phyloP scores from a whole-genome alignment of 2,888 invertebrate genomes.

The Microplitis manilae region DNA sequence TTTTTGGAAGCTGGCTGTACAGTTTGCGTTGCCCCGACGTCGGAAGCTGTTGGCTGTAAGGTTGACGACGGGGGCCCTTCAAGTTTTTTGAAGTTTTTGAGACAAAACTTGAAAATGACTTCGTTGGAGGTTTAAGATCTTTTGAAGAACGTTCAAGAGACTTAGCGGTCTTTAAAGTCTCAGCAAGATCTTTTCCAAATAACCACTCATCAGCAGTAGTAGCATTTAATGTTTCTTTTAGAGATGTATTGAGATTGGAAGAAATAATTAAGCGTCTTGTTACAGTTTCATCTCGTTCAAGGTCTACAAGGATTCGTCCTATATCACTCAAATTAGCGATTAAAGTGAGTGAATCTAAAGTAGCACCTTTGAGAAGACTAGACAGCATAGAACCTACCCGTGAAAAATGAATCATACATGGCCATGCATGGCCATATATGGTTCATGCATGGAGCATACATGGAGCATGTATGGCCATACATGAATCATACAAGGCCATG shows the following conservation, averaged over 20 bases:
- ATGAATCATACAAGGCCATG: too few species aligned
- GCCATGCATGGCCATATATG: too few species aligned
- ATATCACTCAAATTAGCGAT: conserved; percentile 40
- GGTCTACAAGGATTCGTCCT: conserved; percentile 41
- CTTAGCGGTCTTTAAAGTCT: conserved; percentile 10
- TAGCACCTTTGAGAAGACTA: conserved; percentile 35
- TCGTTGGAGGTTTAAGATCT: too few species aligned
- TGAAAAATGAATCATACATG: too few species aligned
- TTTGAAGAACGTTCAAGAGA: too few species aligned
- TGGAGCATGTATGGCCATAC: too few species aligned
- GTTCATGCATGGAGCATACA: too few species aligned
- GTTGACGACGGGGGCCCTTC: too few species aligned
- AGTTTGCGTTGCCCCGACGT: too few species aligned
- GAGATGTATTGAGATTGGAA: conserved; percentile 30
- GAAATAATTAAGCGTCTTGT: conserved; percentile 41
- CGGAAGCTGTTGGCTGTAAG: too few species aligned
- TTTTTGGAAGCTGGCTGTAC: conserved; percentile 25
- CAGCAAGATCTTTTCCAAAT: conserved; percentile 41
- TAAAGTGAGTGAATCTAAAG: conserved; percentile 24
- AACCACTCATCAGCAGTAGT: conserved; percentile 39
- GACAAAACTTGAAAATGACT: too few species aligned
- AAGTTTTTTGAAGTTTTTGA: too few species aligned
- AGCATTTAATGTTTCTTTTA: conserved; percentile 43
- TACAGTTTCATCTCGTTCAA: conserved; percentile 44
- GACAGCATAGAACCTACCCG: conserved; percentile 36